Base-by-base conservation (phyloP, 92 coral and sea anemone genomes). In the Blastomussa wellsi region DNA sequence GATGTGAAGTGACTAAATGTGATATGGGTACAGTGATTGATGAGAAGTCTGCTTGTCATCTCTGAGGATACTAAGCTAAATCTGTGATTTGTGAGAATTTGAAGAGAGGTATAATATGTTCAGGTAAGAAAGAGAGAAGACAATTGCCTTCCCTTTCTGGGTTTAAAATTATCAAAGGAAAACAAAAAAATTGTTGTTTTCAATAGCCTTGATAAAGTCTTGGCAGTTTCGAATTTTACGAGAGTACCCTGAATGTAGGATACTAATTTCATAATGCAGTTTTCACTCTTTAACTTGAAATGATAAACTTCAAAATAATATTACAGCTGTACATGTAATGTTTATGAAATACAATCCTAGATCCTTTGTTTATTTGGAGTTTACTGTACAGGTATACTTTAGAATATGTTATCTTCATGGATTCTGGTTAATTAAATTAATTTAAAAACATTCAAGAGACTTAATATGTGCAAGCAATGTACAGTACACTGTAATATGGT, bases 1-100 rank as follows among this genome's bases (percentile, higher is more conserved):
- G 87, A 66, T 86, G 92, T 49, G 89, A 85, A 77, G 89, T 87
- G 86, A 77, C 85, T 80, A 80, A 76, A 90, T 77, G 78, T 81
- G 62, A 70, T 77, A 77, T 86, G 92, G 87, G 71, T 82, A 80
- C 90, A 77, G 86, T 70, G 80, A 80, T 80, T 81, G 92, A 82
- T 82, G 90, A 57, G 92, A 86, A 86, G 92, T 64, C 86, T 70
- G 60, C 86, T 82, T 82, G 80, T 74, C 80, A 60, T 60, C 87
- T 74, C 60, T 83, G 87, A 74, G 73, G 87, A 60, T 83, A 35
- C 86, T 82, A 74, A 83, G 24, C 74, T 83, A 74, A 83, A 83
- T 74, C 87, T 83, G 87, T 83, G 87, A 83, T 74, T 57, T 83
- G 80, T 83, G 87, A 74, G 87, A 83, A 83, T 74, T 83, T 74